phyloP scores from a whole-genome alignment of 1,140 invertebrate species.

The Piezodorus guildinii region DNA sequence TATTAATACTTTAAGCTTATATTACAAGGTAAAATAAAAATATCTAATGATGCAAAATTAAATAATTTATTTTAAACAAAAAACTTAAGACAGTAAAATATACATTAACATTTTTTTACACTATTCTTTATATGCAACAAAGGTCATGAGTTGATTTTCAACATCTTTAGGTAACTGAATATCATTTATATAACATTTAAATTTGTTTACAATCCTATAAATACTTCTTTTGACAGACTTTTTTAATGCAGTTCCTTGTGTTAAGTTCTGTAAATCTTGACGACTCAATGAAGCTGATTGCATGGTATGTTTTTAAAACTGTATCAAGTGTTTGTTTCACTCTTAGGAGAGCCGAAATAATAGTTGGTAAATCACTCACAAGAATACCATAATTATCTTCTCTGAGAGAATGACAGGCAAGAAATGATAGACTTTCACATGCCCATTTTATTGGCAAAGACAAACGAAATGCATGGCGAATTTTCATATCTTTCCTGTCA shows the following conservation, averaged over 20 bases:
- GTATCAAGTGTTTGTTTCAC: slow-evolving; percentile 59
- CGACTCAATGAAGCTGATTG: slow-evolving; percentile 35
- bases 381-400: slow-evolving; percentile 71
- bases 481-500: slow-evolving; percentile 13
- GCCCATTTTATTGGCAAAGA: slow-evolving; percentile 38
- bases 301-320: slow-evolving; percentile 50
- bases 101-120: too few relatives aligned
- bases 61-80: too few relatives aligned
- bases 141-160: slow-evolving; percentile 23
- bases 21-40: too few relatives aligned
- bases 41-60: too few relatives aligned
- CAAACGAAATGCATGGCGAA: slow-evolving; percentile 13
- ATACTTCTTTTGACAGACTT: slow-evolving; percentile 52
- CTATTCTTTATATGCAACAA: slow-evolving; percentile 1
- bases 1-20: too few relatives aligned
- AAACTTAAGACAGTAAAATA: too few relatives aligned
- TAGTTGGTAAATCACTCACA: slow-evolving; percentile 56
- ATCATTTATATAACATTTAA: slow-evolving; percentile 53
- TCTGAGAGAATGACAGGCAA: slow-evolving; percentile 50
- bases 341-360: slow-evolving; percentile 51
- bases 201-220: slow-evolving; percentile 57
- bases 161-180: slow-evolving; percentile 38
- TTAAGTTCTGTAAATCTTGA: slow-evolving; percentile 45
- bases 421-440: slow-evolving; percentile 51
- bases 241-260: slow-evolving; percentile 42